phyloP scores from a whole-genome alignment of 1,140 invertebrate species.

The Drosophila ambigua region DNA sequence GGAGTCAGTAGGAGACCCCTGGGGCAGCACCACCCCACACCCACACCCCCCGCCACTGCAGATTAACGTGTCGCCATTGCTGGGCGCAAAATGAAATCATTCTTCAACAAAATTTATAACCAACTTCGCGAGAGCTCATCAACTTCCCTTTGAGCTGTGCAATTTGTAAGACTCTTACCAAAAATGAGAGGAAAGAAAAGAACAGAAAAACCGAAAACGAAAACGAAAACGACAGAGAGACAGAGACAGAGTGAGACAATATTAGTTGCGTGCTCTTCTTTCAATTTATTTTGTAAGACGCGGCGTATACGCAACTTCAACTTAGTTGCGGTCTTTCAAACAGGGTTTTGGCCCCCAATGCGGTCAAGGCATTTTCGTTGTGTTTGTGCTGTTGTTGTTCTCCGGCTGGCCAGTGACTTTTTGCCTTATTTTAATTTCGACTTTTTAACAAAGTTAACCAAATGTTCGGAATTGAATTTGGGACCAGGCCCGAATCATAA shows the following conservation, averaged over 20 bases:
- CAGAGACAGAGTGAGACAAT: conserved; percentile 14
- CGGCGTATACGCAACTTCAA: conserved; percentile 57
- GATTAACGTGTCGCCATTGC: conserved; percentile 55
- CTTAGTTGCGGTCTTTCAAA: conserved; percentile 38
- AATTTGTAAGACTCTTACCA: conserved; percentile 53
- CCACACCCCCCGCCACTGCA: conserved; percentile 6
- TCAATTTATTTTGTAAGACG: conserved; percentile 52
- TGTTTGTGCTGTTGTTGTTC: not conserved
- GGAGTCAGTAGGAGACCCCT: conserved; percentile 35
- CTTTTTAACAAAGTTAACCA: conserved; percentile 80
- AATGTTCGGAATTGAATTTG: conserved; percentile 76
- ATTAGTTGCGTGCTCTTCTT: conserved; percentile 40
- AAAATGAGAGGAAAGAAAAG: not conserved
- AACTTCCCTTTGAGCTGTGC: conserved; percentile 67
- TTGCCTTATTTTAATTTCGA: conserved; percentile 74
- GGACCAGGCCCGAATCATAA: conserved; percentile 63
- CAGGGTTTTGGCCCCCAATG: conserved; percentile 37
- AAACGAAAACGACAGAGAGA: conserved; percentile 15
- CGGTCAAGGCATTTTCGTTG: conserved; percentile 40
- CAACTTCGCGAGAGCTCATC: conserved; percentile 61
- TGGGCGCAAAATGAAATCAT: conserved; percentile 71
- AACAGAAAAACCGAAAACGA: conserved; percentile 21
- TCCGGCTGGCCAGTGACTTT: conserved; percentile 44
- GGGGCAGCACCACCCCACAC: too few relatives aligned
- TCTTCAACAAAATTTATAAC: conserved; percentile 65